A percentile compares a stretch with the other conserved stretches of the same genome.
phyloP scores from a whole-genome alignment of 2,113 vertebrate genomes.

The Sebastes schlegelii region DNA sequence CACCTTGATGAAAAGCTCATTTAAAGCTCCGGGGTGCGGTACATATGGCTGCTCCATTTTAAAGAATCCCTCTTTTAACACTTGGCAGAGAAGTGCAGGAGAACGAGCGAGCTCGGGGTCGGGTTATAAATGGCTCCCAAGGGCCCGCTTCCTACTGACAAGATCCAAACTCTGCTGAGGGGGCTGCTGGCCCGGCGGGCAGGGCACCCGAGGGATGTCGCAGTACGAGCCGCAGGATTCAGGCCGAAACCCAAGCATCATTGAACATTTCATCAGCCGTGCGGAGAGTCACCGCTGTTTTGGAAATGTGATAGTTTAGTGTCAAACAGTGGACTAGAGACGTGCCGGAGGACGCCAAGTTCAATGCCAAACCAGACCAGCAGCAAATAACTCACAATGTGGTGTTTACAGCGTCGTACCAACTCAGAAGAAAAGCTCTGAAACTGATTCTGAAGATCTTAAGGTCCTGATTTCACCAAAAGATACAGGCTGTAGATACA shows the following conservation, averaged over 20 bases:
- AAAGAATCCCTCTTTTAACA: slow-evolving; percentile 83
- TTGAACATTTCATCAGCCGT: slow-evolving; percentile 71
- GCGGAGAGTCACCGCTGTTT: slow-evolving; percentile 65
- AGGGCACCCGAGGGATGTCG: slow-evolving; percentile 23
- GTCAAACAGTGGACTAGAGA: slow-evolving; percentile 55
- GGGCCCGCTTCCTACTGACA: slow-evolving; percentile 69
- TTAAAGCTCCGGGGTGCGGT: slow-evolving; percentile 60
- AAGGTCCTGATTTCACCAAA: neutral
- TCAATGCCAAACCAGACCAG: slow-evolving; percentile 46
- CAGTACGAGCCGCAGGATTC: slow-evolving; percentile 23
- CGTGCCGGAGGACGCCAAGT: slow-evolving; percentile 39
- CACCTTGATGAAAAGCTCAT: slow-evolving; percentile 77
- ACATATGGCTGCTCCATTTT: slow-evolving; percentile 73
- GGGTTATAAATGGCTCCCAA: slow-evolving; percentile 76
- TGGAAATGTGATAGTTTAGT: slow-evolving; percentile 76
- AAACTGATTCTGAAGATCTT: neutral
- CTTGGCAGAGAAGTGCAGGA: slow-evolving; percentile 74
- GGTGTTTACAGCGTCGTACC: neutral
- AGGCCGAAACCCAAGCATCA: slow-evolving; percentile 75
- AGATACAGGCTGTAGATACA: neutral
- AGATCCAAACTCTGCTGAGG: slow-evolving; percentile 53
- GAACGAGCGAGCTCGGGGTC: slow-evolving; percentile 58
- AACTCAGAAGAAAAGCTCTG: neutral
- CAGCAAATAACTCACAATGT: neutral
- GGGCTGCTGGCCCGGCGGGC: neutral